Conservation (phyloP, 2,113 vertebrate species). For the Corythoichthys intestinalis region DNA sequence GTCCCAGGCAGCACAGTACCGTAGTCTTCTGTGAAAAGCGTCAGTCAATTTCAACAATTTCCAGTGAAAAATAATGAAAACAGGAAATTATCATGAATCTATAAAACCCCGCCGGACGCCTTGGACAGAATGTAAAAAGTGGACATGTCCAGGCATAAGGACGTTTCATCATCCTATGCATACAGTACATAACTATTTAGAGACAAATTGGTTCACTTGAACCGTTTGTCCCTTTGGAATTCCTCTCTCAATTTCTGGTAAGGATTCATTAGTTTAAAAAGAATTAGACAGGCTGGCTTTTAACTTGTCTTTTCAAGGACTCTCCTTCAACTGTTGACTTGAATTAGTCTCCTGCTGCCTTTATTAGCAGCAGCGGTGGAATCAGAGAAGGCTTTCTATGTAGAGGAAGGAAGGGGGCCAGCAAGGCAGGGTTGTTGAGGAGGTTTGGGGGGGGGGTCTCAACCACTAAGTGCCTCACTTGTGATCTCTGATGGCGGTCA, state of each 20-base stretch:
- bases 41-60: too few species aligned
- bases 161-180: too few species aligned
- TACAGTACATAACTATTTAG: background rate
- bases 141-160: too few species aligned
- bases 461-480: constrained; percentile 64
- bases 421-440: background rate
- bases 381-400: constrained; percentile 64
- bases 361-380: constrained; percentile 70
- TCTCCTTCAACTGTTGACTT: constrained; percentile 60
- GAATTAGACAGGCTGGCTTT: constrained; percentile 34
- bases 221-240: constrained; percentile 24
- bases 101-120: too few species aligned
- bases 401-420: constrained; percentile 29
- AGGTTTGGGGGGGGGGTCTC: constrained; percentile 15
- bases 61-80: too few species aligned
- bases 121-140: too few species aligned
- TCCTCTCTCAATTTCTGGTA: constrained; percentile 30
- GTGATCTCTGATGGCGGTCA: constrained; percentile 73
- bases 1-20: too few species aligned
- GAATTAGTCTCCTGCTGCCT: constrained; percentile 63
- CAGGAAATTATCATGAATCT: too few species aligned
- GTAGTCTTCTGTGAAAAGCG: too few species aligned
- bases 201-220: background rate
- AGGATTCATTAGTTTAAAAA: constrained; percentile 26
- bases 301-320: constrained; percentile 36